Evolutionary conservation across 2,113 vertebrate genomes (phyloP), one percentile per base, ranked within the genome.

Genomic region (Tachysurus vachellii): DNA sequence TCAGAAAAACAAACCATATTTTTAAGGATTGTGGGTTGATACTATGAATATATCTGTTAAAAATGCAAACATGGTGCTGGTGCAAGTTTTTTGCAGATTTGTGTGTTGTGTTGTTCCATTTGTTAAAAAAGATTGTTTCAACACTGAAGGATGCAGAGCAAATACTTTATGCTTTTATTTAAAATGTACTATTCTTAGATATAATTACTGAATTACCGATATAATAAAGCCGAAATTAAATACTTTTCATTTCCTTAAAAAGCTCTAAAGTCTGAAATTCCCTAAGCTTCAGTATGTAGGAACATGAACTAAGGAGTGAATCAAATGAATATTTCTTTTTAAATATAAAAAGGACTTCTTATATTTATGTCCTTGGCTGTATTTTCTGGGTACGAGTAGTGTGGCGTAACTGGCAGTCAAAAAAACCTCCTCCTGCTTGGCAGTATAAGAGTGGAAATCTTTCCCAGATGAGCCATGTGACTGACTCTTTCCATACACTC

Each of bases 391-490:
- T 50, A 90, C 83, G 73, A 83, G 68, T 53, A 68, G 66, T 80
- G 79, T 83, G 61, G 83, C 79, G 64, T 86, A 89, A 84, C 54
- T 81, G 75, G 86, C 80, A 89, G 86, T 61, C 31, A 80, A 57
- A 88, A 88, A 86, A 87, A 66, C 88, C 75, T 85, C 86, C 88
- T 87, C 89, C 64, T 85, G 91, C 91, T 91, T 89, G 68, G 90
- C 91, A 90, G 84, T 89, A 90, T 92, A 92, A 87, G 83, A 91
- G 92, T 86, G 88, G 89, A 92, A 92, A 85, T 92, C 89, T 93
- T 91, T 92, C 92, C 90, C 91, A 90, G 88, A 91, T 90, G 90
- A 88, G 89, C 93, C 94, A 94, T 94, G 94, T 94, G 95, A 95
- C 94, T 93, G 91, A 64, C 86, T 92, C 92, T 92, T 91, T 94